Conservation (phyloP, 2,888 invertebrate genomes). For the Xylota sylvarum region DNA sequence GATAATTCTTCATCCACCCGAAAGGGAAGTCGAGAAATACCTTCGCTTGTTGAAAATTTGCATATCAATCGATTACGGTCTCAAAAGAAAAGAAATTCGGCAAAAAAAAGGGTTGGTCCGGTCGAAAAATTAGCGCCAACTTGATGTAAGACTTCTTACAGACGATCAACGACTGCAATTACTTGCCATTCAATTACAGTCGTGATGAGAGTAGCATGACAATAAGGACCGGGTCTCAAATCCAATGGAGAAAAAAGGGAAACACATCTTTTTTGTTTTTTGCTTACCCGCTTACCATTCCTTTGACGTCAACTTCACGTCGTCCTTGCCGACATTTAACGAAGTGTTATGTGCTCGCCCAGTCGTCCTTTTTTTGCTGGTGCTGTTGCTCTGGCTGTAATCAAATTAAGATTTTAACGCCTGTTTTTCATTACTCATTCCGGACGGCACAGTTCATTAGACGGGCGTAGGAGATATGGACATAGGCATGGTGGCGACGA, state of each 20-base stretch:
- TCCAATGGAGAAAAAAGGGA: neutral
- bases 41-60: slow-evolving; percentile 53
- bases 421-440: slow-evolving; percentile 73
- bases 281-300: slow-evolving; percentile 45
- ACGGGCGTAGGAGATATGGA: neutral
- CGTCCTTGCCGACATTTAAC: slow-evolving; percentile 49
- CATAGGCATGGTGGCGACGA: slow-evolving; percentile 38
- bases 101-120: slow-evolving; percentile 69
- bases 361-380: slow-evolving; percentile 21
- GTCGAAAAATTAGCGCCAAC: slow-evolving; percentile 66
- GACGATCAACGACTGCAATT: slow-evolving; percentile 66
- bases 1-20: slow-evolving; percentile 57
- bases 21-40: slow-evolving; percentile 22
- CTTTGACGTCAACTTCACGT: slow-evolving; percentile 59
- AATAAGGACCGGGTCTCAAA: slow-evolving; percentile 34
- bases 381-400: slow-evolving; percentile 33
- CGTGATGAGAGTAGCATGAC: slow-evolving; percentile 33
- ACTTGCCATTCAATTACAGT: slow-evolving; percentile 71
- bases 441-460: slow-evolving; percentile 64
- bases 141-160: slow-evolving; percentile 48
- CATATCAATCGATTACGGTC: slow-evolving; percentile 70
- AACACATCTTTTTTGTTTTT: neutral
- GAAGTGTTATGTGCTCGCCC: slow-evolving; percentile 34
- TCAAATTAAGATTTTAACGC: slow-evolving; percentile 72
- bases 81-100: slow-evolving; percentile 59